Percentiles rank a stretch among this genome's conserved stretches.
phyloP scores from a whole-genome alignment of 2,888 invertebrate genomes.

The Cheilosia scutellata region DNA sequence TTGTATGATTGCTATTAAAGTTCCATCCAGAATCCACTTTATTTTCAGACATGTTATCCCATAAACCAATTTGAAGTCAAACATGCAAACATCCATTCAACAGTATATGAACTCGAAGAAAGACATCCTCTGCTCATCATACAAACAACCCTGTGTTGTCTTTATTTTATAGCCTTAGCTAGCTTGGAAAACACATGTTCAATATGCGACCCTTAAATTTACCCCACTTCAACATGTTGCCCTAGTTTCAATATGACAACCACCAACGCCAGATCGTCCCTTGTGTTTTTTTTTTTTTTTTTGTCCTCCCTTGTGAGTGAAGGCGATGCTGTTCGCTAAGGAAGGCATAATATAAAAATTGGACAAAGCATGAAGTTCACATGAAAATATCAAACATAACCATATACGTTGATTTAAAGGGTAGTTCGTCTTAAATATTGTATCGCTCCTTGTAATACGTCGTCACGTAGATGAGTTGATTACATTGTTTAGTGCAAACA shows the following conservation, averaged over 20 bases:
- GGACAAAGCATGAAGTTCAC: conserved; percentile 31
- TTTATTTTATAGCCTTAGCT: conserved; percentile 27
- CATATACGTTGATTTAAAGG: conserved; percentile 9
- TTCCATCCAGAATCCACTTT: conserved; percentile 33
- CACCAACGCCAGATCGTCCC: conserved; percentile 26
- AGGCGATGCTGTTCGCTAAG: background rate
- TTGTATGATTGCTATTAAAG: conserved; percentile 20
- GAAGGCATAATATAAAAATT: conserved; percentile 44
- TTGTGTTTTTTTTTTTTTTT: conserved; percentile 19
- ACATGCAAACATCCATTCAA: conserved; percentile 37
- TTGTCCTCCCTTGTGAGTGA: conserved; percentile 2
- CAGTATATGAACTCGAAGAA: background rate
- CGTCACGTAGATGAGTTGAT: background rate
- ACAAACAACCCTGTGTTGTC: conserved; percentile 38
- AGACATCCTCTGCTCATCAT: conserved; percentile 8
- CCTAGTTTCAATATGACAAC: conserved; percentile 31
- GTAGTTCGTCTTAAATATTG: background rate
- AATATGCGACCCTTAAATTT: conserved; percentile 55
- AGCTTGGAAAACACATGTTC: conserved; percentile 51
- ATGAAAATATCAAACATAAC: background rate
- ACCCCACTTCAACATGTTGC: conserved; percentile 40
- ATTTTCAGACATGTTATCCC: conserved; percentile 50
- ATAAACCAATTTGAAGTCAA: conserved; percentile 52
- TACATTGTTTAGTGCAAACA: conserved; percentile 15
- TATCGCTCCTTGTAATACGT: background rate